Base-by-base conservation (phyloP, 1,140 invertebrate genomes). In the Ceratina calcarata region DNA sequence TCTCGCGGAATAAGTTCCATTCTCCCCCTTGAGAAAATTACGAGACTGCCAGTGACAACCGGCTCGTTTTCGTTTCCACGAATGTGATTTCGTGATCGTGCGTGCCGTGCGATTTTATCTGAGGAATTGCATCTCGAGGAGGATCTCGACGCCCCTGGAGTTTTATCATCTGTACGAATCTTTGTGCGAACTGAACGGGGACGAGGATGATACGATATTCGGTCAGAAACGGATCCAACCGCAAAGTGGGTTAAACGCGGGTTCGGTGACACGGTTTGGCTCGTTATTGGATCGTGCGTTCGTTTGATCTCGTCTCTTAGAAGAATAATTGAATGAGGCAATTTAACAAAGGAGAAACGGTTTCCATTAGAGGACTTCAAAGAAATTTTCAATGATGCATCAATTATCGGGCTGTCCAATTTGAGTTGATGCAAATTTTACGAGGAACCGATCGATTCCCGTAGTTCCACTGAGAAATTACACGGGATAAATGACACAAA, bases 41-140 rank as follows among this genome's bases (percentile, higher is more conserved):
- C 53, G 73, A 53, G 71, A 37, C 53, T 57, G 51, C 37, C 61
- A 60, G 70, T 60, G 78, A 79, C 78, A 74, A 79, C 18, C 70
- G 22, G 22, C 76, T 71, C 67, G 76, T 78, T 79, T 74, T 79
- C 77, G 71, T 67, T 79, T 79, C 78, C 78, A 79, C 78, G 78
- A 79, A 79, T 37, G 71, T 37, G 78, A 79, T 79, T 79, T 79
- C 78, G 37, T 60, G 24, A 16, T 16, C 61, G 77, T 74, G 61
- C 77, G 77, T 79, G 77, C 22, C 60, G 15, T 22, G 70, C 24
- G 77, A 74, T 74, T 74, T 64, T 79, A 79, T 79, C 76, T 65
- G 3, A 12, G 51, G 51, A 16, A 7, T 18, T 16, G 49, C 53
- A 57, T 72, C 62, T 66, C 16, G 53, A 16, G 45, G 18, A 10